Evolutionary conservation across 2,888 invertebrate genomes (phyloP), one percentile per base, ranked within the genome.

Genomic region (Conchocele bisecta): DNA sequence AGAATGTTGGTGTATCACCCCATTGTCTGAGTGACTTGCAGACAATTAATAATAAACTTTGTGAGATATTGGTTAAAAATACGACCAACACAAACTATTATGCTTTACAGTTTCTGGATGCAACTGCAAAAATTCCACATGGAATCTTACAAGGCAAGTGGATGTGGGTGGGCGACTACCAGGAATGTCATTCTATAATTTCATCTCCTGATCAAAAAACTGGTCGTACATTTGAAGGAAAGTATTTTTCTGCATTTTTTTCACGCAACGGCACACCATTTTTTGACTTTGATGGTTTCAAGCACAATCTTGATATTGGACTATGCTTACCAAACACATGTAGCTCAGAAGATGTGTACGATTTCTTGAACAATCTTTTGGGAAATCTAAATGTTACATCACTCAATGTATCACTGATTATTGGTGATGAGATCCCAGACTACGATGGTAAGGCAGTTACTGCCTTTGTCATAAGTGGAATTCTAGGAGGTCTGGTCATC

Each of bases 261-360:
- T 31, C 46, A 29, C 6, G 31, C 3, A 66, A 73, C 42, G 66
- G 59, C 20, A 53, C 61, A 53, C 66, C 70, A 22, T 17, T n/a
- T n/a, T n/a, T n/a, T n/a, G n/a, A n/a, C n/a, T n/a, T n/a, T n/a
- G n/a, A n/a, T 33, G 51, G 51, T 17, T 51, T 51, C 29, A 17
- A 33, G 20, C 51, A 31, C 7, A 51, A 9, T 51, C 31, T 51
- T n/a, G 7, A 41, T 0, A 13, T 58, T 15, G 76, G 76, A 4
- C 22, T 73, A 3, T 76, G 76, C 31, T 29, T 76, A 22, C 76
- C 76, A 37, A 31, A 64, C 28, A 59, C 72, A 3, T 76, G 69
- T 44, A 46, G 51, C 20, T 44, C 41, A 41, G 28, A 28, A 17
- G 61, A 66, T 54, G 63, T 44, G 6, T 15, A 29, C 17, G 31